Evolutionary conservation across 2,113 vertebrate genomes (phyloP).

Genomic region (Promerops cafer): DNA sequence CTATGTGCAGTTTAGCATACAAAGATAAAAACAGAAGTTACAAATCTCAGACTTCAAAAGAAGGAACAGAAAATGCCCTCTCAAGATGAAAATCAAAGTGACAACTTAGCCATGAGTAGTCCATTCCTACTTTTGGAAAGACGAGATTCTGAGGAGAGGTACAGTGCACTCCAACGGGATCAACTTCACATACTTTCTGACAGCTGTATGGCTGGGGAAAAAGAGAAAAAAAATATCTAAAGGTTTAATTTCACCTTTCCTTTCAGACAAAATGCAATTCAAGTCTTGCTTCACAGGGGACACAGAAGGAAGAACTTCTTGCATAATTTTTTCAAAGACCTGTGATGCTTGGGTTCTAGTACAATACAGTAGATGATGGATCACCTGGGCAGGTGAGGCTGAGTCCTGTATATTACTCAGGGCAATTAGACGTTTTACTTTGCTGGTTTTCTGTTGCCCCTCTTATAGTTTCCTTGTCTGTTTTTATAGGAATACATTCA

Average conservation of each 20-base stretch:
- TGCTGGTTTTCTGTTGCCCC: not conserved
- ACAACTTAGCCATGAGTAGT: not conserved
- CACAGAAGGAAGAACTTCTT: not conserved
- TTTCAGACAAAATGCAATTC: not conserved
- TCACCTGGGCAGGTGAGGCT: not conserved
- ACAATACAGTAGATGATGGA: not conserved
- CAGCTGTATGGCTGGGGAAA: not conserved
- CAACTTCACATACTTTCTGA: not conserved
- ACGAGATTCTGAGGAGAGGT: not conserved
- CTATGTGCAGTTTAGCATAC: not conserved
- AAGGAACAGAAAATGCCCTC: not conserved
- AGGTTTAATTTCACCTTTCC: not conserved
- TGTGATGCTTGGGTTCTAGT: not conserved
- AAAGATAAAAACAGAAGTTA: not conserved
- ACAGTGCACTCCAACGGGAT: not conserved
- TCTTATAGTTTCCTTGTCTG: not conserved
- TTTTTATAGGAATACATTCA: not conserved
- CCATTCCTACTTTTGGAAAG: not conserved
- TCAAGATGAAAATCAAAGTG: not conserved
- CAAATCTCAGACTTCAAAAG: not conserved
- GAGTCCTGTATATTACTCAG: accelerated
- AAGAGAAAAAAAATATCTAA: not conserved
- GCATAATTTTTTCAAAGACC: not conserved
- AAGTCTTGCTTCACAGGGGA: not conserved
- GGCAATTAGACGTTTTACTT: not conserved